Percentiles rank a stretch among this genome's conserved stretches.
phyloP scores from a whole-genome alignment of 2,797 vertebrate species.

The Crypturellus tataupa region DNA sequence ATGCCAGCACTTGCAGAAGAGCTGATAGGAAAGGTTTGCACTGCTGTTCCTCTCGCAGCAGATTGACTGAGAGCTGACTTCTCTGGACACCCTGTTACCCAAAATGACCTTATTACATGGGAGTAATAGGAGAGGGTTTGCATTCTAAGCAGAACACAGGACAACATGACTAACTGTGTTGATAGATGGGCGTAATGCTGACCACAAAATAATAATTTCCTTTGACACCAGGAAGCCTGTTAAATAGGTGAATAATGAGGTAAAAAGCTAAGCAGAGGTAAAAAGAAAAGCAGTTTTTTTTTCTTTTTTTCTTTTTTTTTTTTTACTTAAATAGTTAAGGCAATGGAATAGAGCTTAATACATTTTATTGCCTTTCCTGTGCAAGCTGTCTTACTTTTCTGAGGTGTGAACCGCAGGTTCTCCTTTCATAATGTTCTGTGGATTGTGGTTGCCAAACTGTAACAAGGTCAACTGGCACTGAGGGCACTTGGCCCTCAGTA shows the following conservation, averaged over 20 bases:
- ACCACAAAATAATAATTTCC: background rate
- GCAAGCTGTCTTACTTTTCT: background rate
- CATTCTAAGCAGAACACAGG: background rate
- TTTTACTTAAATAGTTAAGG: background rate
- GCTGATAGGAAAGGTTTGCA: background rate
- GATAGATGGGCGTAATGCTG: background rate
- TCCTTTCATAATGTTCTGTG: background rate
- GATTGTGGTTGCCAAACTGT: background rate
- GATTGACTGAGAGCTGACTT: background rate
- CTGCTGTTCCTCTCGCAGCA: background rate
- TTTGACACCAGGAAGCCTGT: background rate
- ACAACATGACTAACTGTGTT: background rate
- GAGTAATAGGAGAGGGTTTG: background rate
- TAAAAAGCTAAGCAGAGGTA: background rate
- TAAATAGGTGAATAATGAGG: background rate
- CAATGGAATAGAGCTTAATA: background rate
- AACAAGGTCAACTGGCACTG: background rate
- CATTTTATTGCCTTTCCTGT: background rate
- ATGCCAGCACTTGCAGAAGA: background rate
- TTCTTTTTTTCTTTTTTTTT: background rate
- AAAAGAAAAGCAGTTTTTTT: background rate
- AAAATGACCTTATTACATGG: background rate
- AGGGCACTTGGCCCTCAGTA: background rate
- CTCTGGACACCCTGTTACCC: background rate
- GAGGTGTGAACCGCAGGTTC: background rate